Conservation (phyloP, 2,888 invertebrate genomes). For the Tiliacea citrago region DNA sequence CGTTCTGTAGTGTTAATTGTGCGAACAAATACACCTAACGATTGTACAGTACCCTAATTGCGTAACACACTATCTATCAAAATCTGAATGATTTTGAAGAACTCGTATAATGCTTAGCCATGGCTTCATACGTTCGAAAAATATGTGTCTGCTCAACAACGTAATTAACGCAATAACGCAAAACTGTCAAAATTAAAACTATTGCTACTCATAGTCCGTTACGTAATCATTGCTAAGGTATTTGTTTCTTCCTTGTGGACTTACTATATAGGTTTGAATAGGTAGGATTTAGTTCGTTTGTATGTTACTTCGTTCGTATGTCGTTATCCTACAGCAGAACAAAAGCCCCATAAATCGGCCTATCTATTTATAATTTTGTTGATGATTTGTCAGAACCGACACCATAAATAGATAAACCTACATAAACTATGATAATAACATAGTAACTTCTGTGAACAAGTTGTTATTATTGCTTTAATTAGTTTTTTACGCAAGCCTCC, state of each 20-base stretch:
- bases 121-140: no score
- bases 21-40: slow-evolving; percentile 23
- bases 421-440: background rate
- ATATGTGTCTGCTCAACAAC: no score
- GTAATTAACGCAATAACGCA: no score
- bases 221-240: slow-evolving; percentile 8
- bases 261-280: background rate
- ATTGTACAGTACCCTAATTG: background rate
- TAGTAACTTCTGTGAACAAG: slow-evolving; percentile 1
- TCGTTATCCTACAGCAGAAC: background rate
- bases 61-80: no score
- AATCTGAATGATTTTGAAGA: no score
- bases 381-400: background rate
- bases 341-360: no score
- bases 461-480: slow-evolving; percentile 12
- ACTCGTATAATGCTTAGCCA: no score
- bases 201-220: no score
- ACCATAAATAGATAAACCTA: background rate
- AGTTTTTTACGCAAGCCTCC: slow-evolving; percentile 18
- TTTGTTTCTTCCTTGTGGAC: slow-evolving; percentile 1
- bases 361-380: slow-evolving; percentile 2
- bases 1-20: slow-evolving; percentile 33
- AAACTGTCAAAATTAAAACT: no score
- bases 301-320: background rate
- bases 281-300: background rate